Base-by-base conservation (phyloP, 2,888 invertebrate species). In the Rhopalosiphum nymphaeae region DNA sequence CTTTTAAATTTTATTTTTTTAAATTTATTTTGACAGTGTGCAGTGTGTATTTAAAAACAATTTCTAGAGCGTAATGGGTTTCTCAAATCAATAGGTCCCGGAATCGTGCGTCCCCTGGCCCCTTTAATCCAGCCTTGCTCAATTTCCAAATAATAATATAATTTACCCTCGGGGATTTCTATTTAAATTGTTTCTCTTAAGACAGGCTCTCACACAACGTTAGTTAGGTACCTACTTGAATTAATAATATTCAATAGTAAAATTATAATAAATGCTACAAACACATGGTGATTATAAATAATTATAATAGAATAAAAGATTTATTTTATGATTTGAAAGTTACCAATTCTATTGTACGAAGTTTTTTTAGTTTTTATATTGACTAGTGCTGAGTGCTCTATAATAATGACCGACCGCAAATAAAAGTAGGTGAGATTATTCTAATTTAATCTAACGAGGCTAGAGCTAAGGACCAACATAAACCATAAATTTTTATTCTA, bases 311-410 rank as follows among this genome's bases (percentile, higher is more conserved):
- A 46, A 46, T 46, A 67, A 25, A 26, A 25, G 90, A 67, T 67
- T 61, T 25, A 67, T 67, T 42, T 89, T 44, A 89, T 90, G 21
- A 61, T 57, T 61, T 90, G 44, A 90, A 89, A 61, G 89, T 90
- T 61, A 53, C 53, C 53, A 16, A 25, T 61, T 89, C 89, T 89
- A 89, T 89, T 89, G 89, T 89, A 21, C n/a, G 36, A 78, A 78
- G 21, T 78, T 11, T 78, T 78, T 78, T 78, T 21, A 89, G 56
- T 26, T 89, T 44, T 89, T 57, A 44, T 44, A 78, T 78, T 78
- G 36, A 16, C n/a, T n/a, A n/a, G 61, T 78, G 36, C 78, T 7
- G 21, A 36, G 36, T 78, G 36, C 21, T 36, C 78, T 36, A 36
- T 78, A 36, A 78, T 78, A 78, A 78, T 78, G 78, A 36, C 36